Base-by-base conservation (phyloP, 2,888 invertebrate species). In the Tetragonisca angustula region DNA sequence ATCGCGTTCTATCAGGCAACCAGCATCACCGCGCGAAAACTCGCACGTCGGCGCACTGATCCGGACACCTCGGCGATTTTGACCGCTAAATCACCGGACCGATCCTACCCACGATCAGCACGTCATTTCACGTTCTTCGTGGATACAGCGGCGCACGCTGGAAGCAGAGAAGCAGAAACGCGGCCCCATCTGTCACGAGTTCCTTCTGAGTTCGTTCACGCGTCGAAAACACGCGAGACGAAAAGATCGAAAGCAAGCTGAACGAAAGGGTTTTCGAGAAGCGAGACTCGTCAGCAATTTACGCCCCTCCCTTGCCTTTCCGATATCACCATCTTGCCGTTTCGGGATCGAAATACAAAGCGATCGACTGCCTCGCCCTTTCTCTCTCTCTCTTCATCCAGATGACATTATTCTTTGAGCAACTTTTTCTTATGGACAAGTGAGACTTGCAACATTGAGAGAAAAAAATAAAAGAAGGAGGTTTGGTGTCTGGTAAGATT, bases 1-100 rank as follows among this genome's bases (percentile, higher is more conserved):
- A 76, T 86, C 81, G 61, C 69, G 76, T 79, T 75, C 54, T 84
- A 84, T 86, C 86, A 86, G 67, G 27, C 79, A 54, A 65, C 13
- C 76, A 52, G 64, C 89, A 88, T 88, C 77, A 72, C 78, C 76
- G 59, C 73, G 61, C 52, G 59, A 52, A 61, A 54, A 62, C 52
- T 52, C 54, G 70, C 75, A 71, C 77, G 71, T 81, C 59, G 74
- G 69, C 64, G 68, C 79, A 49, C 36, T 32, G 54, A 74, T 71
- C 52, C 36, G 79, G 69, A 77, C 68, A 76, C 62, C 32, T 43
- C 32, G 59, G 52, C 52, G 56, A 81, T 83, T 79, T 76, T 50
- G 73, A 86, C 79, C 87, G 56, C 67, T 68, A 43, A 27, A 9
- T 52, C 61, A 76, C 49, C 75, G 67, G 64, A 67, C 54, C 21